These are phyloP conservation scores for Batillaria attramentaria DNA, from an alignment of 1,140 invertebrate genomes.

Conservation along the genomic window DNA sequence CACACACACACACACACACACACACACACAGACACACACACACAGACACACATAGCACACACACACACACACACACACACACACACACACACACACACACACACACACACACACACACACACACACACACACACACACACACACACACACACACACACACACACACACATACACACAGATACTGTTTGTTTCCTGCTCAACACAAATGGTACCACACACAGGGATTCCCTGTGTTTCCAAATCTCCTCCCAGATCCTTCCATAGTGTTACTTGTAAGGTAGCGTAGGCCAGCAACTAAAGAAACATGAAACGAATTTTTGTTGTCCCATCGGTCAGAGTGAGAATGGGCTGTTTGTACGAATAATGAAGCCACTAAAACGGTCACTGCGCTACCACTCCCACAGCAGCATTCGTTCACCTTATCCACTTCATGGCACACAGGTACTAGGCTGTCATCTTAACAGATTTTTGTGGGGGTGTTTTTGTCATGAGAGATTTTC, in stretches of 20 bases:
- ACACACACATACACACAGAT: conserved; percentile 14
- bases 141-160: conserved; percentile 10
- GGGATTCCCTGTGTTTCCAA: not conserved
- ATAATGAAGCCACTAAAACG: no score
- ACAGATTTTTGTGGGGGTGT: no score
- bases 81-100: not conserved
- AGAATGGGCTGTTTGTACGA: not conserved
- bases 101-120: not conserved
- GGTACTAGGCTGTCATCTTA: no score
- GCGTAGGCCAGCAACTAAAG: not conserved
- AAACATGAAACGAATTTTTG: not conserved
- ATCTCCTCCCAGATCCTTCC: not conserved
- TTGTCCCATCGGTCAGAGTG: not conserved
- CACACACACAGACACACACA: not conserved
- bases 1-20: not conserved
- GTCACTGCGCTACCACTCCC: no score
- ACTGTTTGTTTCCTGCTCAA: not conserved
- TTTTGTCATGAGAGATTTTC: no score
- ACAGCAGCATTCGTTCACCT: no score
- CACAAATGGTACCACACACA: not conserved
- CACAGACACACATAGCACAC: not conserved
- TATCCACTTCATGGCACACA: no score
- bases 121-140: conserved; percentile 11
- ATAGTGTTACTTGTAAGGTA: not conserved
- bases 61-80: not conserved